Conservation (phyloP, 2,113 vertebrate species). For the Eulemur macaco region DNA sequence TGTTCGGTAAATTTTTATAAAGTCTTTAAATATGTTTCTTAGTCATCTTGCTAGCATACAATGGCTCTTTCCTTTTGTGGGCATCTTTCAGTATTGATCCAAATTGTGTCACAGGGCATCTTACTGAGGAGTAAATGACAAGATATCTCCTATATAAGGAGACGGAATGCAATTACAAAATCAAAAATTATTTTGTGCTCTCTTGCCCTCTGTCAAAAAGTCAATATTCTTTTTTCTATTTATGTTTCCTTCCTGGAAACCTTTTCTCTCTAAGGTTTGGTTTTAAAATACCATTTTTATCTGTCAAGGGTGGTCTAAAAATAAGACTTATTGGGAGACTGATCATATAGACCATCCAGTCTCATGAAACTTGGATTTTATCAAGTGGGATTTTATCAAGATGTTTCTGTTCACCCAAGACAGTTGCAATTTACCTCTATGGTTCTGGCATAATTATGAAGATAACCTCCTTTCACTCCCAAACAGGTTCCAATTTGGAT, state of each 20-base stretch:
- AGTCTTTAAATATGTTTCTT: not conserved
- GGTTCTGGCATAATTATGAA: not conserved
- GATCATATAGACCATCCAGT: not conserved
- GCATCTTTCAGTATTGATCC: not conserved
- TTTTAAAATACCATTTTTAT: not conserved
- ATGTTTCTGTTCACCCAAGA: not conserved
- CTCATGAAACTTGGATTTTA: not conserved
- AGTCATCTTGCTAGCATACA: not conserved
- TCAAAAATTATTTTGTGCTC: not conserved
- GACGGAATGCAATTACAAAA: slow-evolving; percentile 28
- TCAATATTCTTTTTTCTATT: slow-evolving; percentile 31
- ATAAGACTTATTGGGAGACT: not conserved
- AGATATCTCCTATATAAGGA: not conserved
- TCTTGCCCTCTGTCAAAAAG: not conserved
- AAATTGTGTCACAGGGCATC: not conserved
- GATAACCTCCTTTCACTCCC: not conserved
- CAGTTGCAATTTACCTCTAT: not conserved
- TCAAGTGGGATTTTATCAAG: not conserved
- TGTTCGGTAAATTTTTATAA: not conserved
- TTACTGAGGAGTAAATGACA: not conserved
- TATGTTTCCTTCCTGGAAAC: not conserved
- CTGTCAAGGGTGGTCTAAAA: not conserved
- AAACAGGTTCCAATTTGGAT: not conserved
- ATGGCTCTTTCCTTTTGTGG: not conserved
- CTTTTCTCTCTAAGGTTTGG: not conserved